Conservation (phyloP, 30 jellyfish, hydroid and myxozoan genomes). For the Catostylus mosaicus region DNA sequence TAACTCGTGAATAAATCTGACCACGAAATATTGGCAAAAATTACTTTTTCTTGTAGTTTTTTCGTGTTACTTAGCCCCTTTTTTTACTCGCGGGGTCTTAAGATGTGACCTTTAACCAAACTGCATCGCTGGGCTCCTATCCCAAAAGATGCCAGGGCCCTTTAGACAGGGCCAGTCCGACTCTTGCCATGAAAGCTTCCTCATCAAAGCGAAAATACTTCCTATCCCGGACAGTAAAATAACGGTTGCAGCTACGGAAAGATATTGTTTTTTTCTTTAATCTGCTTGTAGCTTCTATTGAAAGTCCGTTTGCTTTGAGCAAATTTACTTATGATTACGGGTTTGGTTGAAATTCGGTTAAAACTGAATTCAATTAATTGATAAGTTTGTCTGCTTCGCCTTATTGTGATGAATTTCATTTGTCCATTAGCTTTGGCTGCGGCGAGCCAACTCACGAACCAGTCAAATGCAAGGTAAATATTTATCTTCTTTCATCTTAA, state of each 20-base stretch:
- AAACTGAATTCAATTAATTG: not conserved
- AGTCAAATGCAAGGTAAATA: slow-evolving; percentile 86
- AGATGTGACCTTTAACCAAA: no score
- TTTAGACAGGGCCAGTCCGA: no score
- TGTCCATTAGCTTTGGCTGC: slow-evolving; percentile 86
- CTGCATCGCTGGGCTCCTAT: no score
- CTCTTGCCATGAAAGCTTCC: no score
- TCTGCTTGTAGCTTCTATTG: not conserved
- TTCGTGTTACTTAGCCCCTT: no score
- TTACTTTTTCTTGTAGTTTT: no score
- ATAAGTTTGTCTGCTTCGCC: not conserved
- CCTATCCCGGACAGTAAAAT: no score
- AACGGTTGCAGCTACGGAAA: not conserved
- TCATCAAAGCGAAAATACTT: no score
- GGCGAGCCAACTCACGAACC: slow-evolving; percentile 97
- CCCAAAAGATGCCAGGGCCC: no score
- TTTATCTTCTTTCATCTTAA: not conserved
- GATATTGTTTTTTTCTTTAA: not conserved
- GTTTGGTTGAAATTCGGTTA: not conserved
- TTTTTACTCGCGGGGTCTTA: no score
- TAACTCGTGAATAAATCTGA: no score
- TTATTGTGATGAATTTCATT: not conserved
- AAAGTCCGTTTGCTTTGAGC: not conserved
- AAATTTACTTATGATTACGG: not conserved
- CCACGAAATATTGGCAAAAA: no score